These are phyloP conservation scores for Pachymerium ferrugineum DNA, from an alignment of 2,888 invertebrate species.

Conservation along the genomic window DNA sequence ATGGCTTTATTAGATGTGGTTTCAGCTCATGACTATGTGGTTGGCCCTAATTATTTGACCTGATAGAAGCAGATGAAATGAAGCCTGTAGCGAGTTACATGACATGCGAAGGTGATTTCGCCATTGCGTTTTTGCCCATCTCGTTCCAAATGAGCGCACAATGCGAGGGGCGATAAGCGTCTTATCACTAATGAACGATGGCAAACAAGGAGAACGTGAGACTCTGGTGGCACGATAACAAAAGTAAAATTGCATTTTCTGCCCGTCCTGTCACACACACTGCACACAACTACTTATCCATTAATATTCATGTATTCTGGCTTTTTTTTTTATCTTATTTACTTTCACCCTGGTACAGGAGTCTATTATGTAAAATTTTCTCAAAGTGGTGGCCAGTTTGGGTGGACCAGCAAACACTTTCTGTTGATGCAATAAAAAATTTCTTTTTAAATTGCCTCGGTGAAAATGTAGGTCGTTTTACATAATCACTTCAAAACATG, in stretches of 20 bases:
- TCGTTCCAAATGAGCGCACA: slow-evolving; percentile 1
- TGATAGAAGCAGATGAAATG: neutral
- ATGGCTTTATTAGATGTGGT: slow-evolving; percentile 8
- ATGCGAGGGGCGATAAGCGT: slow-evolving; percentile 8
- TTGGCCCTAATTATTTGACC: slow-evolving; percentile 13
- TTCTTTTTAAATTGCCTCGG: no score
- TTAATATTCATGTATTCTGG: neutral
- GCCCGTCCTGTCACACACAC: slow-evolving; percentile 2
- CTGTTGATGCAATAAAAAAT: no score
- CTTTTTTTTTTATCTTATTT: slow-evolving; percentile 13
- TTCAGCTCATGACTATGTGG: slow-evolving; percentile 8
- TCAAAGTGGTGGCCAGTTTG: no score
- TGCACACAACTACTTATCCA: neutral
- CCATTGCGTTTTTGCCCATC: neutral
- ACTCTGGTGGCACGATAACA: slow-evolving; percentile 13
- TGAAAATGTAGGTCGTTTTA: no score
- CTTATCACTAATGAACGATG: slow-evolving; percentile 13
- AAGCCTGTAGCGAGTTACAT: neutral
- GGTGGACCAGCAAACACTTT: neutral
- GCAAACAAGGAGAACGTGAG: slow-evolving; percentile 8
- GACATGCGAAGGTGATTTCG: slow-evolving; percentile 3
- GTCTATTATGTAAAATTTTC: neutral
- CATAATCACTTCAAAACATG: no score
- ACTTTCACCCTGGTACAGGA: neutral
- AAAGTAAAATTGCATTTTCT: slow-evolving; percentile 12